Percentiles rank a stretch among this genome's conserved stretches.
Conservation (phyloP, 2,113 vertebrate genomes). For the Gila orcuttii region DNA sequence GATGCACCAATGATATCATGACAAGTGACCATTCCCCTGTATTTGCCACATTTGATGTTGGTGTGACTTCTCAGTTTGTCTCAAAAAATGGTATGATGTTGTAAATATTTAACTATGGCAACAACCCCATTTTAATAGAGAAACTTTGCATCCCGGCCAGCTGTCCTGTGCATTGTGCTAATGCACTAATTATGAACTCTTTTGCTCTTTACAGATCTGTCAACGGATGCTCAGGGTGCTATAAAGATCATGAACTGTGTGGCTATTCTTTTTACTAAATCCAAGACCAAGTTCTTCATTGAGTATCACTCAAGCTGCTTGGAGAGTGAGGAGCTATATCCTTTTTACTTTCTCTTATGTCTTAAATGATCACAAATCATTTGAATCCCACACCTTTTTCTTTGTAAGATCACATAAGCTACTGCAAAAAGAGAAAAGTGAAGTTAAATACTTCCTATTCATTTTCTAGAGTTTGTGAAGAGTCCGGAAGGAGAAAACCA, state of each 20-base stretch:
- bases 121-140: not conserved
- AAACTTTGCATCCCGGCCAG: not conserved
- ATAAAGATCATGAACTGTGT: conserved; percentile 91
- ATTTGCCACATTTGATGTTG: conserved; percentile 95
- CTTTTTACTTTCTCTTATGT: conserved; percentile 15
- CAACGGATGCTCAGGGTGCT: conserved; percentile 81
- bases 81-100: conserved; percentile 86
- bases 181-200: not conserved
- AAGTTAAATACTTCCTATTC: conserved; percentile 10
- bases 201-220: conserved; percentile 77
- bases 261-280: conserved; percentile 90
- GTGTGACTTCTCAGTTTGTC: conserved; percentile 96
- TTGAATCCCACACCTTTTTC: not conserved
- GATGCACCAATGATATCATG: conserved; percentile 92
- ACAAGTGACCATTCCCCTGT: conserved; percentile 97
- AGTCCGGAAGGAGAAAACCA: conserved; percentile 92
- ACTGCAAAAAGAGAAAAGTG: not conserved
- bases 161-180: not conserved
- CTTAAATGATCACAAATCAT: not conserved
- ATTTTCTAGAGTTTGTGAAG: conserved; percentile 85
- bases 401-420: not conserved
- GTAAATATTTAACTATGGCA: not conserved
- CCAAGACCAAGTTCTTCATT: conserved; percentile 96
- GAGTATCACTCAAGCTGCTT: conserved; percentile 96
- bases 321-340: conserved; percentile 79